Base-by-base conservation (phyloP, 2,113 vertebrate genomes). In the Lophotis ruficrista region DNA sequence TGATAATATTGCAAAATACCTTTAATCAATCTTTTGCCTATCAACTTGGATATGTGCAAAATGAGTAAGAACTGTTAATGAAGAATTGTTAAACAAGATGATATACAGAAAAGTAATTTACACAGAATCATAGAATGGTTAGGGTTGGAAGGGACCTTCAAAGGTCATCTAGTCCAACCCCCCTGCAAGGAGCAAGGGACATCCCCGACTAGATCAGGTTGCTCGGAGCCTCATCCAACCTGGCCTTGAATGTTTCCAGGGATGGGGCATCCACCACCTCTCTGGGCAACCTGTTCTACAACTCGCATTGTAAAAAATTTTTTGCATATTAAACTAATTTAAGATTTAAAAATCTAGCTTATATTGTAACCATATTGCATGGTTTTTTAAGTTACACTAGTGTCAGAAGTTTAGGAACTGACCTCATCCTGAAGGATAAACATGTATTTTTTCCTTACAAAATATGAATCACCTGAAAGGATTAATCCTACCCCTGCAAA, bases 331-430 rank as follows among this genome's bases (percentile, higher is more conserved):
- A 72, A 68, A 87, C 85, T 54, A 87, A 54, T 6, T 33, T 53
- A 62, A 53, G 35, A 93, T 80, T 87, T 57, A 3, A 27, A 84
- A 79, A 62, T 18, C 14, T 41, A 41, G n/a, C 10, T 58, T 81
- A 38, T 31, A 75, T 28, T 51, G 21, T 83, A 73, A 83, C 68
- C 61, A 62, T 84, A 96, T 96, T 81, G 86, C 79, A 94, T 94
- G 58, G 38, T 53, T 2, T 28, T 93, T 51, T 58, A 62, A 57
- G n/a, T 37, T 66, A 51, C 41, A 33, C 31, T 54, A 43, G 60
- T 57, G 35, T 65, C 53, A 65, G 58, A 84, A 83, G 14, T 38
- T 31, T 56, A 69, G 66, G 24, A 73, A 79, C 22, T 37, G 17
- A 62, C 37, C 10, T 71, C 28, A 66, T 8, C 10, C 57, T 72